These are phyloP conservation scores for Brachionus asplanchnoidis DNA, from an alignment of 1,140 invertebrate genomes.

Conservation along the genomic window DNA sequence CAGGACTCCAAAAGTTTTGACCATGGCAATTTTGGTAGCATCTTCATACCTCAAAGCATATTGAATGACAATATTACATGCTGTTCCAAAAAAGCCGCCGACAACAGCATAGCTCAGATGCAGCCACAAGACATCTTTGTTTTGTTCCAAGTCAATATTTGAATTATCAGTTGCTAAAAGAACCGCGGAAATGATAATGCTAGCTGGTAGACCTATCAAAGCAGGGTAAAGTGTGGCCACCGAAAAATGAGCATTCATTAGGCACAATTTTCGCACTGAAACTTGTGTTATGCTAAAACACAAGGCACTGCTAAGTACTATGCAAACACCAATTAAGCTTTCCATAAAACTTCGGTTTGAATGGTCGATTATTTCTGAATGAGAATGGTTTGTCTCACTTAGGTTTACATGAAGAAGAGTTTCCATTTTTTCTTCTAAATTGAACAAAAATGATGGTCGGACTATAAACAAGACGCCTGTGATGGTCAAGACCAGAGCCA, in stretches of 20 bases:
- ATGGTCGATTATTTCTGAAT: not conserved
- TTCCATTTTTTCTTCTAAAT: not conserved
- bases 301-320: not conserved
- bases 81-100: not conserved
- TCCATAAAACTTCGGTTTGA: not conserved
- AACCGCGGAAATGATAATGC: not conserved
- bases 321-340: not conserved
- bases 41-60: slow-evolving; percentile 16
- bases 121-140: not conserved
- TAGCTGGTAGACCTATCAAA: slow-evolving; percentile 13
- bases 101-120: not conserved
- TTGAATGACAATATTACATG: not conserved
- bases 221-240: slow-evolving; percentile 24
- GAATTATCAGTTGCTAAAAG: not conserved
- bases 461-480: slow-evolving; percentile 18
- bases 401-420: not conserved
- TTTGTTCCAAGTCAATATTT: not conserved
- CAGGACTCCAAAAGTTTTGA: not conserved
- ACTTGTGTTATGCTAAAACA: slow-evolving; percentile 20
- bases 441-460: not conserved
- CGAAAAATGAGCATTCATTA: slow-evolving; percentile 16
- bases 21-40: slow-evolving; percentile 1
- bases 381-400: not conserved
- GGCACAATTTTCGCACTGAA: not conserved
- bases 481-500: not conserved